Evolutionary conservation across 64 coral and sea anemone genomes (phyloP), one percentile per base, ranked within the genome.

Genomic region (Porites australiensis): DNA sequence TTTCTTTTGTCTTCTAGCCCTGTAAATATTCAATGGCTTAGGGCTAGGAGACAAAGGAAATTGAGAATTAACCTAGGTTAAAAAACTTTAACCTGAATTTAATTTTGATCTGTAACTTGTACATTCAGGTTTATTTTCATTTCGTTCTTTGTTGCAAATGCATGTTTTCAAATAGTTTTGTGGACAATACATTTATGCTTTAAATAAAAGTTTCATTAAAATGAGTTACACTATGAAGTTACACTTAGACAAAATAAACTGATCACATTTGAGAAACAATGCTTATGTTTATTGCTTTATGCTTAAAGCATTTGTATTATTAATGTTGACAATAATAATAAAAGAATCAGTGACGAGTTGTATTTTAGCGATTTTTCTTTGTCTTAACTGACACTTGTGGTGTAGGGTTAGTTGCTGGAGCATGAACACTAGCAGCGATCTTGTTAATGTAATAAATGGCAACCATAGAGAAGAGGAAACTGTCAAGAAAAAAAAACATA

Each of bases 381-480:
- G 88, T 62, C 58, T 76, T 78, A 4, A 27, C 19, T 77, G 69
- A 77, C 46, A 46, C 22, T 43, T 73, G 91, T 70, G 73, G 61
- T 1, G 45, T 18, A 6, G 79, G 91, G 70, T 83, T 98, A 44
- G 51, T 37, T 44, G 80, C 64, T 52, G 96, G 90, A 61, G 94
- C 58, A 58, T 98, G 88, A 44, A 78, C 86, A 14, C 50, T 72
- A 6, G 91, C 62, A 2, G 98, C 82, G 49, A 99, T 88, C 81
- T 77, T 96, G 64, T 91, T 94, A 59, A 99, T 79, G 94, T 99
- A 99, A 91, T 99, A 99, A 55, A 99, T 48, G 44, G 94, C 89
- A 62, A 93, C 92, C 70, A 91, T 53, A 13, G 98, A 99, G 50
- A 99, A 99, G 62, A 99, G 71, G 45, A 99, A 91, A 83, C 98